Percentiles rank a stretch among this genome's conserved stretches.
Evolutionary conservation across 2,797 vertebrate species (phyloP).

Genomic region (Cossypha dichroa): DNA sequence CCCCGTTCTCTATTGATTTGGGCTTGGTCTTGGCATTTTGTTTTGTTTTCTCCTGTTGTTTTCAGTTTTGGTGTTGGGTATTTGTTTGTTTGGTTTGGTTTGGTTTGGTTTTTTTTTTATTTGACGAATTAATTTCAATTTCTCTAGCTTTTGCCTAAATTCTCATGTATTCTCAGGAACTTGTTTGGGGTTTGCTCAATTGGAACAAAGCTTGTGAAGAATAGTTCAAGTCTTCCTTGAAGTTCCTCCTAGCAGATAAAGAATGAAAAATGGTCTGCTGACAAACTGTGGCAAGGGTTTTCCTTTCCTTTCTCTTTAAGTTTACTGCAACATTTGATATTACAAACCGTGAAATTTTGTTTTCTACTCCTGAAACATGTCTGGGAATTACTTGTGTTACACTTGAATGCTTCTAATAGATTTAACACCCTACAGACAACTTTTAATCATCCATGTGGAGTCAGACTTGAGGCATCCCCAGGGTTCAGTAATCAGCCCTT

Average conservation of each 20-base stretch:
- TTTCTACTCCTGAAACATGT: background rate
- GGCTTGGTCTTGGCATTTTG: background rate
- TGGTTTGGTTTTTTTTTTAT: background rate
- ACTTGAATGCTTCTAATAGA: background rate
- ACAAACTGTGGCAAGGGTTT: background rate
- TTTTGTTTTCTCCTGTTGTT: background rate
- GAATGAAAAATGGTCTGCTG: background rate
- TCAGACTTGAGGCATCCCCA: background rate
- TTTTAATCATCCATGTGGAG: conserved; percentile 22
- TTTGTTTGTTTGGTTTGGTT: background rate
- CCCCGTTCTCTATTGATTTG: background rate
- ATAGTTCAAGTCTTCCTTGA: background rate
- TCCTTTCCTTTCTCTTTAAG: background rate
- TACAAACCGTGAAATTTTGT: background rate
- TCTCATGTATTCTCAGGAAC: background rate
- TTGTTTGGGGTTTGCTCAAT: background rate
- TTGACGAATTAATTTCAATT: background rate
- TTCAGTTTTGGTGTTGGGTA: background rate
- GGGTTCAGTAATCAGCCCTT: conserved; percentile 3
- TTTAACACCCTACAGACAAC: background rate
- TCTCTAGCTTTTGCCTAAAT: background rate
- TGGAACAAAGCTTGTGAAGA: background rate
- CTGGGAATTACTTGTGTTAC: background rate
- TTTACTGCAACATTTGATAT: background rate
- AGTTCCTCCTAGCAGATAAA: background rate